Percentiles rank a stretch among this genome's conserved stretches.
Conservation (phyloP, 2,888 invertebrate species). For the Pristionchus fissidentatus region DNA sequence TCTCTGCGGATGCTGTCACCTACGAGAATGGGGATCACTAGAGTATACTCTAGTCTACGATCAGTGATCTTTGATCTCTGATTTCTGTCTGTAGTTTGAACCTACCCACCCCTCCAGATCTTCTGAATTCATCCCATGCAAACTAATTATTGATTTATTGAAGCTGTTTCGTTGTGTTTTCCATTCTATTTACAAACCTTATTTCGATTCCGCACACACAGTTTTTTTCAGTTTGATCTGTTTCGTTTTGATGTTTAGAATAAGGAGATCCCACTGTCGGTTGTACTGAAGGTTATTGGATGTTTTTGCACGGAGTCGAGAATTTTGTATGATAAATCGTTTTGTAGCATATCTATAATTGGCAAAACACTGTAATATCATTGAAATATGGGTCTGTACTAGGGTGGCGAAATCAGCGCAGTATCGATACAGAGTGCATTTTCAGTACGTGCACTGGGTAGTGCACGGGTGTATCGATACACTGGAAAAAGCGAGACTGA, state of each 20-base stretch:
- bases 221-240: constrained; percentile 32
- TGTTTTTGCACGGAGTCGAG: too few relatives aligned
- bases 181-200: not conserved
- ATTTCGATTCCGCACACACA: constrained; percentile 11
- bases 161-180: constrained; percentile 27
- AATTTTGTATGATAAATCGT: constrained; percentile 11
- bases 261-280: too few relatives aligned
- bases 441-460: too few relatives aligned
- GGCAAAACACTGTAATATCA: too few relatives aligned
- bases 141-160: not conserved
- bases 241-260: too few relatives aligned
- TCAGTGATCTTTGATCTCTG: constrained; percentile 29
- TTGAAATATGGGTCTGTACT: too few relatives aligned
- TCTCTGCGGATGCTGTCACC: constrained; percentile 31
- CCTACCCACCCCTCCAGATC: not conserved
- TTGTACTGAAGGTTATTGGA: too few relatives aligned
- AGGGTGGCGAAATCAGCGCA: too few relatives aligned
- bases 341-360: not conserved
- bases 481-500: too few relatives aligned
- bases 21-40: constrained; percentile 33
- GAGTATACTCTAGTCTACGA: not conserved
- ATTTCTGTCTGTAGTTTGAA: not conserved
- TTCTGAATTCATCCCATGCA: not conserved
- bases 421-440: too few relatives aligned
- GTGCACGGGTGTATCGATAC: too few relatives aligned